Evolutionary conservation across 2,797 vertebrate genomes (phyloP), one percentile per base, ranked within the genome.

Genomic region (Dicrostonyx torquatus): DNA sequence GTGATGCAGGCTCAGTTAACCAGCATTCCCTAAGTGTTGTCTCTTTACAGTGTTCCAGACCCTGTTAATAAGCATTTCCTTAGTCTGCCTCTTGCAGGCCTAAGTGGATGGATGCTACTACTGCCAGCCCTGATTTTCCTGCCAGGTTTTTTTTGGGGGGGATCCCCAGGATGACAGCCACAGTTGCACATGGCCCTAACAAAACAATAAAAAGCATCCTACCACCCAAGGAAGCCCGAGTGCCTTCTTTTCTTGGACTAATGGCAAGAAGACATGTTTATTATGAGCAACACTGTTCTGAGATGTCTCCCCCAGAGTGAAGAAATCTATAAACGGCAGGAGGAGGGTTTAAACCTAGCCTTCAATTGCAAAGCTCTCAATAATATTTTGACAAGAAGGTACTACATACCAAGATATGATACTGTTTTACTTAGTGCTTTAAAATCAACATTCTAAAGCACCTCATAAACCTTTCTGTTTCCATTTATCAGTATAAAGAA

Each of bases 101-200:
- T 82, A 66, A 60, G 60, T 45, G 76, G 17, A 29, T 40, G 22
- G 13, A 29, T 45, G 26, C 12, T 84, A 20, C 24, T 72, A 80
- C 55, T 37, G 83, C 83, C 60, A 66, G 45, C 34, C 3, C 17
- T 55, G 43, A 37, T 76, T 64, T 60, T 29, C 26, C 40, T 66
- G 75, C 48, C 48, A 40, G 73, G 43, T 11, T n/a, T 86, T 43
- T 58, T n/a, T n/a, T n/a, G n/a, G n/a, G n/a, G 79, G 48, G 79
- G 31, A 37, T 31, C 86, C 34, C n/a, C 85, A 89, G 55, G 45
- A 64, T 73, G 95, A 85, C 89, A 93, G 87, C 12, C 79, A 73
- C 26, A 45, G 58, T 20, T 55, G 55, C 15, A 68, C 8, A 89
- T 37, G 89, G 70, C 64, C 89, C 94, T 8, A 22, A 55, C 12